Evolutionary conservation across 2,797 vertebrate genomes (phyloP), one percentile per base, ranked within the genome.

Genomic region (Serranus cabrilla): DNA sequence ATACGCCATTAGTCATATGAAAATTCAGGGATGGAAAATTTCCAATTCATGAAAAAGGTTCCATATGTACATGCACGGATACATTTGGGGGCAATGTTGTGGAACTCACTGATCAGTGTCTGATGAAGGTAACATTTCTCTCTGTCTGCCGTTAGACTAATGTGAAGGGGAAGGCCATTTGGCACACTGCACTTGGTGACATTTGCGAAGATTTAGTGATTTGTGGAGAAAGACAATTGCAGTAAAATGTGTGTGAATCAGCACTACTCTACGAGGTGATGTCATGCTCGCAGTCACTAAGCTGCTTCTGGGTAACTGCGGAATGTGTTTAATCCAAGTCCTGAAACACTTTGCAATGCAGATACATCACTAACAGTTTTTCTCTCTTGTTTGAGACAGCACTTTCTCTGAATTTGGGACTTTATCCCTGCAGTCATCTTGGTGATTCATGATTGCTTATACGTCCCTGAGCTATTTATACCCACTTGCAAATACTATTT

Each of bases 161-260:
- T 90, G 89, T 66, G 75, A 87, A 74, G 14, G 37, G 85, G 80
- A 89, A 93, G 89, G 82, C 85, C 62, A 83, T 92, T 93, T 87
- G 89, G 75, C 75, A 86, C 82, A 70, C 83, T 84, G 81, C 62
- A 71, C 69, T n/a, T 74, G 61, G 63, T 52, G 87, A 89, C 91
- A 90, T 83, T 89, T 90, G 71, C 65, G 76, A 74, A 87, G 92
- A 92, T 94, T 93, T 93, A 89, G 88, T 85, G 92, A 93, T 91
- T 87, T 78, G 74, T 63, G 27, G 59, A 75, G 60, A 59, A 79
- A 88, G 93, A 87, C 78, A 89, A 90, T 95, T 95, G 94, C 92
- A 91, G 91, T 87, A 93, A 76, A 71, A 71, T 87, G 83, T 82
- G 82, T 88, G 85, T 95, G 95, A 96, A 91, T 96, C 94, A 95